Evolutionary conservation across 2,888 invertebrate species (phyloP).

Genomic region (Ochlodes sylvanus): DNA sequence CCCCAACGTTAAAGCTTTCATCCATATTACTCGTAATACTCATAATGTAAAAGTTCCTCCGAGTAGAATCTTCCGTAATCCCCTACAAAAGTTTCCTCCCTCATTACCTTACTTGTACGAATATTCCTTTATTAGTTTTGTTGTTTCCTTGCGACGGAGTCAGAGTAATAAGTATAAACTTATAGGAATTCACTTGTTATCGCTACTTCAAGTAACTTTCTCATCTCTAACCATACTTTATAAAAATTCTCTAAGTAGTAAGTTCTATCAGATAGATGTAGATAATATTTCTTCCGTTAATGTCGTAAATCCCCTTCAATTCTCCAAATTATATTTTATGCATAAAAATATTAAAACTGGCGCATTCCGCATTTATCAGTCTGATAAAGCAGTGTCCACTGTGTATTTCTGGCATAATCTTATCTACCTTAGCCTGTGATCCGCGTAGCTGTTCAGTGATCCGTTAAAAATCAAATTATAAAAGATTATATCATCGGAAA

Average conservation of each 20-base stretch:
- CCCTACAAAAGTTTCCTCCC: constrained; percentile 59
- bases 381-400: constrained; percentile 4
- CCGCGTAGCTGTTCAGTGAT: not conserved
- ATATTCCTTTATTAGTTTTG: constrained; percentile 52
- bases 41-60: constrained; percentile 71
- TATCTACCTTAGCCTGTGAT: constrained; percentile 1
- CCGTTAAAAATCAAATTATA: not conserved
- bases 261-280: not conserved
- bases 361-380: not conserved
- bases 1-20: constrained; percentile 64
- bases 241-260: not conserved
- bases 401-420: not conserved
- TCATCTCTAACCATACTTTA: not conserved
- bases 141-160: constrained; percentile 36
- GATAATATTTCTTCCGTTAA: not conserved
- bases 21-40: constrained; percentile 64
- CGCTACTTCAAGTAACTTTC: not conserved
- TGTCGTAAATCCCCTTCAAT: not conserved
- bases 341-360: constrained; percentile 8
- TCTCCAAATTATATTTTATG: not conserved
- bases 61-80: constrained; percentile 69
- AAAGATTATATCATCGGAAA: not conserved
- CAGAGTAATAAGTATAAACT: constrained; percentile 2
- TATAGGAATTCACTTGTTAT: constrained; percentile 1
- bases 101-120: constrained; percentile 55